These are phyloP conservation scores for Drosophila villosipedis DNA, from an alignment of 2,888 invertebrate genomes.

Conservation along the genomic window DNA sequence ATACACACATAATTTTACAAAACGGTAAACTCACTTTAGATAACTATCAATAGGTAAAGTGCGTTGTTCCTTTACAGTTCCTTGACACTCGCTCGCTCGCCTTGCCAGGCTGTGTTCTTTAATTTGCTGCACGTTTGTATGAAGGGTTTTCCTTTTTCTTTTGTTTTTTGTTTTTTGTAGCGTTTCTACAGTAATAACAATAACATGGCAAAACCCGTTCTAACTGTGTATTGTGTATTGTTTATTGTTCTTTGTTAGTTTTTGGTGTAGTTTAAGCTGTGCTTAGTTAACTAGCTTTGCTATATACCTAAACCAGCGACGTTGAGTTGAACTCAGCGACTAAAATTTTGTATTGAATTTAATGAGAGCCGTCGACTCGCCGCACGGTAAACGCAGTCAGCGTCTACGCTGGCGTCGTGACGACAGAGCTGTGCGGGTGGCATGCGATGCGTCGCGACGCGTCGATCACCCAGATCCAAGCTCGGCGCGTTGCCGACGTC, in stretches of 20 bases:
- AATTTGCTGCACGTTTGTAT: not conserved
- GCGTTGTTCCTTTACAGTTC: not conserved
- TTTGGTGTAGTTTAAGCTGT: slow-evolving; percentile 8
- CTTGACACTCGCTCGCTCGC: slow-evolving; percentile 7
- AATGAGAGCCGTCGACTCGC: slow-evolving; percentile 63
- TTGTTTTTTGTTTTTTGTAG: not conserved
- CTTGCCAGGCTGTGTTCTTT: slow-evolving; percentile 29
- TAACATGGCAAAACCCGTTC: slow-evolving; percentile 34
- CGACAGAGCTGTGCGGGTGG: slow-evolving; percentile 23
- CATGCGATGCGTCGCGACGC: slow-evolving; percentile 16
- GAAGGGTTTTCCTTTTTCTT: not conserved
- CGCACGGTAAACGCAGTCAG: slow-evolving; percentile 45
- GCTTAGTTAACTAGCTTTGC: slow-evolving; percentile 48
- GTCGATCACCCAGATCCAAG: slow-evolving; percentile 36
- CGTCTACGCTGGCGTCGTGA: slow-evolving; percentile 8
- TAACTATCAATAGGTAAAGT: slow-evolving; percentile 24
- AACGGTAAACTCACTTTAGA: slow-evolving; percentile 48
- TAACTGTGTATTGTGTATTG: slow-evolving; percentile 32
- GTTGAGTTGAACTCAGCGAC: slow-evolving; percentile 83
- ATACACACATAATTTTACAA: not conserved
- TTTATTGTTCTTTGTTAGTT: slow-evolving; percentile 29
- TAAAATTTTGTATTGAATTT: slow-evolving; percentile 77
- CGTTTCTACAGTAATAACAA: slow-evolving; percentile 10
- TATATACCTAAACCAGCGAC: slow-evolving; percentile 66
- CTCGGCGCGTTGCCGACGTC: slow-evolving; percentile 12